Conservation (phyloP, 2,113 vertebrate species). For the Cololabis saira region DNA sequence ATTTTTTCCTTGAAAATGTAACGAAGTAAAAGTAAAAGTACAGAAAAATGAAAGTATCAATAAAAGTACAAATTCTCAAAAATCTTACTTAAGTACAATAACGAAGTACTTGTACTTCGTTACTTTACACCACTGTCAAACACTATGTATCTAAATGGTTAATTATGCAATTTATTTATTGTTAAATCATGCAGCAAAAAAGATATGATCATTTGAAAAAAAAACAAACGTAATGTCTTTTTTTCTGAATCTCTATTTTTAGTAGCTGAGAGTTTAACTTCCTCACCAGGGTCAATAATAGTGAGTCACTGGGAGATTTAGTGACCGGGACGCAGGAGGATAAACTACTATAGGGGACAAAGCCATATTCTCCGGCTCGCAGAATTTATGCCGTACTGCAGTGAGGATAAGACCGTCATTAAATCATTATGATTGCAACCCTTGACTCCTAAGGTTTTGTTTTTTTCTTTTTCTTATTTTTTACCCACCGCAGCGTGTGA, state of each 20-base stretch:
- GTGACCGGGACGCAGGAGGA: conserved; percentile 52
- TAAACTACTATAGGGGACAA: conserved; percentile 70
- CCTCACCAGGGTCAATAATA: conserved; percentile 67
- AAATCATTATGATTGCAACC: conserved; percentile 80
- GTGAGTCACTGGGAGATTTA: conserved; percentile 70
- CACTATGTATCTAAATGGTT: no score
- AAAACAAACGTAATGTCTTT: no score
- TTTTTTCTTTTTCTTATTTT: conserved; percentile 7
- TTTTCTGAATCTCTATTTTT: conserved; percentile 24
- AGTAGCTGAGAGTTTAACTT: conserved; percentile 47
- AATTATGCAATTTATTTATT: no score
- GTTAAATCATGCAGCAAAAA: no score
- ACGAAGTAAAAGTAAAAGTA: no score
- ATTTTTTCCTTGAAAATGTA: no score
- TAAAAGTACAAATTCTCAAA: no score
- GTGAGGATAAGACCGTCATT: conserved; percentile 64
- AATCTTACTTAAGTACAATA: no score
- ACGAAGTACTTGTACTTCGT: no score
- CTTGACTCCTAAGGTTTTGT: conserved; percentile 55
- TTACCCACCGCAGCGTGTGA: conserved; percentile 58
- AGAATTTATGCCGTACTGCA: conserved; percentile 75
- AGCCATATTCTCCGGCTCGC: conserved; percentile 64
- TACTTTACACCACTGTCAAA: no score
- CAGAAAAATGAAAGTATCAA: no score
- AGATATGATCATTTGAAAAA: no score